Evolutionary conservation across 1,140 invertebrate species (phyloP), one percentile per base, ranked within the genome.

Genomic region (Drosophila fuyamai): DNA sequence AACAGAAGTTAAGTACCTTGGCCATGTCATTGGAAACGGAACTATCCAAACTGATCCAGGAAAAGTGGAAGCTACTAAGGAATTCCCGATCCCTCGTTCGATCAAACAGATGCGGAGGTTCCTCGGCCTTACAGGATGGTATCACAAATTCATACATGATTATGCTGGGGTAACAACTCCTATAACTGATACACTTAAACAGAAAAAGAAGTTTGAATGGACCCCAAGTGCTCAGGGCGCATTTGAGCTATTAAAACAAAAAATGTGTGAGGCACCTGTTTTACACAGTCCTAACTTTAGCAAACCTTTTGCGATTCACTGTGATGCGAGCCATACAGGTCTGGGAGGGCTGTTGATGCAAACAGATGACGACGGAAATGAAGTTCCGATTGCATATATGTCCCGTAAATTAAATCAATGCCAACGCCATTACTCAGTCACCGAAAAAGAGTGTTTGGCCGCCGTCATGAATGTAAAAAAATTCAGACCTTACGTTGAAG

Each of bases 41-140:
- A 62, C 57, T 9, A 74, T 77, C 18, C 32, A 46, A 36, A 81
- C 72, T 6, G 63, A 80, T 59, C 67, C 75, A 12, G 66, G 80
- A 13, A 85, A 84, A 38, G 67, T 84, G n/a, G 40, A n/a, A 36
- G 65, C 72, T 8, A 81, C 88, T 29, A 36, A 16, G 9, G 68
- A 78, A n/a, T 79, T 58, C 13, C 61, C 81, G 36, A n/a, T 48
- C 5, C 74, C 74, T 8, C 67, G 57, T 9, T 76, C 56, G 18
- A n/a, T 70, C 29, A 57, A 56, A 36, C 60, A 79, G 57, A 36
- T 76, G 2, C 29, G 61, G 18, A 18, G 56, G 14, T 79, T 76
- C 9, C 18, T 76, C 1, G 73, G 73, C 12, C 23, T 70, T 8
- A 48, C 65, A 0, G 72, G 76, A 18, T 79, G 66, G 65, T 71